Evolutionary conservation across 1,140 invertebrate genomes (phyloP), one percentile per base, ranked within the genome.

Genomic region (Leptinotarsa lineolata): DNA sequence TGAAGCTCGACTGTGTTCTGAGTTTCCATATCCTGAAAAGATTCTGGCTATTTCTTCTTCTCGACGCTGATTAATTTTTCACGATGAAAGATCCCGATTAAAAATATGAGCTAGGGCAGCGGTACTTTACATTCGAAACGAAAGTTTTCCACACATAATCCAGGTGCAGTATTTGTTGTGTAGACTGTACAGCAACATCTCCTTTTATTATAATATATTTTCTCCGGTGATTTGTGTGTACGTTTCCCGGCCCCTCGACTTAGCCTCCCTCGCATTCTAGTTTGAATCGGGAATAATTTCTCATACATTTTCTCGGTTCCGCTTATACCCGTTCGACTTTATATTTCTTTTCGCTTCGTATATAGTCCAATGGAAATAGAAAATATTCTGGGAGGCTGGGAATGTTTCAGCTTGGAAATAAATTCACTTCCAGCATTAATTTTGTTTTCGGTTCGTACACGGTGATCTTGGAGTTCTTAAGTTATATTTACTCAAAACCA

Each of bases 141-240:
- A 54, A 54, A 0, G 0, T 54, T 54, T 54, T 54, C 48, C 15
- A 16, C 48, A 15, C 4, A 54, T 2, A 54, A 54, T 16, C 15
- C 48, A 54, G 48, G 70, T 58, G 24, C 18, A n/a, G 48, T 64
- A 75, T 73, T 75, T 79, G 74, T 79, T 79, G 76, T 79, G 70
- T 79, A 72, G 77, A 78, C 76, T 79, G 77, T 79, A 75, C 75
- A 78, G 22, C 72, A 72, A 75, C 76, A 80, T 81, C 80, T 80
- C 78, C 78, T 81, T 81, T 79, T 80, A 81, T 81, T 80, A 81
- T 80, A 81, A 80, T 81, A 80, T 81, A 81, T 81, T 81, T 81
- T 75, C 80, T 81, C 80, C 78, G 79, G 80, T 81, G 80, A 81
- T 81, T 81, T 81, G 79, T 80, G 80, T 81, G 79, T 74, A 72